A percentile compares a stretch with the other conserved stretches of the same genome.
These are phyloP conservation scores for Aspidiotus destructor DNA, from an alignment of 2,888 invertebrate genomes.

Conservation along the genomic window DNA sequence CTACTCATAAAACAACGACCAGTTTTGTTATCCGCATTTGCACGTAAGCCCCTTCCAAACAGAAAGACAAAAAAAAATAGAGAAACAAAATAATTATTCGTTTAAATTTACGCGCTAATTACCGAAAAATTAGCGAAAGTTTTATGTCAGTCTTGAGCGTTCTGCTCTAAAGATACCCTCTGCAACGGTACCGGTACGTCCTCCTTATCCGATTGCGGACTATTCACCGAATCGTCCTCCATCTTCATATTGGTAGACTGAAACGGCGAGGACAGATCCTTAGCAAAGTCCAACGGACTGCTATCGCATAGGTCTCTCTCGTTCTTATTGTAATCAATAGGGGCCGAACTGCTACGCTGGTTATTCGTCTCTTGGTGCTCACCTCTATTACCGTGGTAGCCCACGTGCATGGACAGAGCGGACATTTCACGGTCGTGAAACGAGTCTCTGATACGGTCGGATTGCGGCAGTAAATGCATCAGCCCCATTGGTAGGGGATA, in stretches of 20 bases:
- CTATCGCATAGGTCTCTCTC: constrained; percentile 35
- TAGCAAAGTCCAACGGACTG: constrained; percentile 37
- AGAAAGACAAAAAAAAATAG: not conserved
- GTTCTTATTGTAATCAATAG: constrained; percentile 34
- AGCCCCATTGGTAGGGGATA: constrained; percentile 77
- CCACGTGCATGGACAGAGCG: constrained; percentile 35
- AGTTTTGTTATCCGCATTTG: no score
- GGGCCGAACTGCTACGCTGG: constrained; percentile 34
- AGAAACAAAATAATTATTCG: not conserved
- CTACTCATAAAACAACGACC: no score
- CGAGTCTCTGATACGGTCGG: constrained; percentile 44
- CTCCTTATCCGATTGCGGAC: constrained; percentile 27
- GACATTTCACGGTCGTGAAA: constrained; percentile 28
- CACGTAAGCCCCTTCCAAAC: no score
- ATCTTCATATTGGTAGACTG: constrained; percentile 35
- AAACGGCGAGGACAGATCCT: constrained; percentile 20
- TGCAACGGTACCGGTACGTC: constrained; percentile 22
- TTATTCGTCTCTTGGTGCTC: constrained; percentile 35
- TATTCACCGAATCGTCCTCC: constrained; percentile 28
- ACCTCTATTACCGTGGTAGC: constrained; percentile 36
- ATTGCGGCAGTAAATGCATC: constrained; percentile 71
- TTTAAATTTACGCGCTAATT: constrained; percentile 32
- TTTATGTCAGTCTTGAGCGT: constrained; percentile 32
- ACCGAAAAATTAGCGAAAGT: constrained; percentile 32
- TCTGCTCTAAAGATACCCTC: constrained; percentile 26